Evolutionary conservation across 1,140 invertebrate genomes (phyloP).

Genomic region (Drosophila jambulina): DNA sequence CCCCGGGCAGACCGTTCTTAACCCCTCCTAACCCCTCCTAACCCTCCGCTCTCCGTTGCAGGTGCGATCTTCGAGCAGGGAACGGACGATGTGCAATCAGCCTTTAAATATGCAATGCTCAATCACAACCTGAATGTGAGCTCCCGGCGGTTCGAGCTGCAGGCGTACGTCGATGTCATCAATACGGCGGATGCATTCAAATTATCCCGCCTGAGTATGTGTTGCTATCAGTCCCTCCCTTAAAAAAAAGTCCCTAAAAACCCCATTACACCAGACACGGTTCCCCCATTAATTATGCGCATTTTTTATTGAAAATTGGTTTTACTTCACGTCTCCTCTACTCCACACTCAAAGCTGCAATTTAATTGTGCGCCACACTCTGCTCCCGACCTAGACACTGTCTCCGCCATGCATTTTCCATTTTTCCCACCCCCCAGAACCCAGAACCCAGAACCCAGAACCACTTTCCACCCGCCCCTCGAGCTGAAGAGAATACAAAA

Average conservation of each 20-base stretch:
- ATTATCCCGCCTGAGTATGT: constrained; percentile 95
- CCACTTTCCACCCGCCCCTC: constrained; percentile 12
- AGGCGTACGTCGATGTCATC: constrained; percentile 95
- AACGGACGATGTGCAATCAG: constrained; percentile 94
- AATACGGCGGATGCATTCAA: constrained; percentile 97
- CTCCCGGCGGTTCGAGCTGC: constrained; percentile 91
- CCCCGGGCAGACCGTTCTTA: neutral
- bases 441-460: neutral
- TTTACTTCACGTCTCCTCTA: constrained; percentile 26
- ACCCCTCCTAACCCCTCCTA: neutral
- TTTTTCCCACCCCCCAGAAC: constrained; percentile 1
- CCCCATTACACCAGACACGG: constrained; percentile 54
- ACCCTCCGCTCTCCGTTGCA: constrained; percentile 82
- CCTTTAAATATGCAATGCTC: constrained; percentile 94
- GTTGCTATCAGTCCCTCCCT: constrained; percentile 27
- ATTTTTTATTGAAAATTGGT: constrained; percentile 77
- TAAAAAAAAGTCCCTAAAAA: constrained; percentile 6
- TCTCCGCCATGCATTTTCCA: constrained; percentile 14
- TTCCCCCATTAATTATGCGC: constrained; percentile 68
- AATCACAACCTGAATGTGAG: constrained; percentile 92
- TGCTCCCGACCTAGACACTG: constrained; percentile 68
- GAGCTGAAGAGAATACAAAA: constrained; percentile 33
- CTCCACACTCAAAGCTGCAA: constrained; percentile 33
- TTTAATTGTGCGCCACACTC: constrained; percentile 72
- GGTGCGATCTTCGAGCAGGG: constrained; percentile 96